Evolutionary conservation across 2,888 invertebrate species (phyloP), one percentile per base, ranked within the genome.

Genomic region (Tenthredo amoena): DNA sequence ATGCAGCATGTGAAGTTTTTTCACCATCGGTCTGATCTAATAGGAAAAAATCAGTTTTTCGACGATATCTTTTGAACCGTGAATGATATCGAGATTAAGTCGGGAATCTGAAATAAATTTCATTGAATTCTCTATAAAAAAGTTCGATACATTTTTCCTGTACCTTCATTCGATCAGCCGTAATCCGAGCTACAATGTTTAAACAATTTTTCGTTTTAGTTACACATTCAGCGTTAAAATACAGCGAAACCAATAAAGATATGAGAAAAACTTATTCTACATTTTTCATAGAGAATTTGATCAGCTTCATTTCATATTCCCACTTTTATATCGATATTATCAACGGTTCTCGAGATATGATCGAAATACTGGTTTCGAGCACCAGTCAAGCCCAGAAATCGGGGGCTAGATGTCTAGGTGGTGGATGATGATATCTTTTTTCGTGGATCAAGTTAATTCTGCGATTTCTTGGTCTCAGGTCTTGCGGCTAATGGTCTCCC

Each of bases 401-500:
- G 5, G 68, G 2, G 34, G 10, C 1, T 5, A 34, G 68, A 18
- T 18, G 15, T 68, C 62, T 62, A 12, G 34, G 34, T 26, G 62
- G 62, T 31, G 10, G 68, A 18, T 18, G 65, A 15, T 31, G 68
- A 34, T 68, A 68, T 68, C 68, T 68, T 34, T 18, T 34, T 31
- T 18, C 34, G 34, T 26, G 34, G 68, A 68, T 68, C 68, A 34
- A 31, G 72, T 74, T 74, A n/a, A 74, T 40, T 74, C 72, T 43
- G 21, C 21, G 43, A 74, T 74, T 74, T 43, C 72, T 74, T 26
- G 72, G 21, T n/a, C n/a, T 21, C 6, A 68, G 68, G 68, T 68
- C 68, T 68, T 7, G 34, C 40, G 43, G 72, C 43, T 74, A 74
- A 74, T 74, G 72, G 72, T 40, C 12, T 15, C 34, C 72, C 40